Evolutionary conservation across 2,888 invertebrate genomes (phyloP).

Genomic region (Andrena chrysosceles): DNA sequence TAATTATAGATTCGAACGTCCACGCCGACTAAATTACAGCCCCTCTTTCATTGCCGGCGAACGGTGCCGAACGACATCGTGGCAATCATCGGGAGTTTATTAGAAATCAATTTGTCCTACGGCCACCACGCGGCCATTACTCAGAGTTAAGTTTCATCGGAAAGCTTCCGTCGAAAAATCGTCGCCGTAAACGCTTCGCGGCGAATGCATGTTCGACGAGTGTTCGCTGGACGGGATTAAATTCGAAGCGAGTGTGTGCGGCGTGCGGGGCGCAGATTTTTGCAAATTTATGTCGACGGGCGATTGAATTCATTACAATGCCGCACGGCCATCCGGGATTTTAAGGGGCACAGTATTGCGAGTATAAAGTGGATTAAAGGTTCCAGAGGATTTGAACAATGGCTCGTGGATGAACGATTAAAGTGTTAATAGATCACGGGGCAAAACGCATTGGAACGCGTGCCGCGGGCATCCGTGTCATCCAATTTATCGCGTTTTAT

Average conservation of each 20-base stretch:
- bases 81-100: neutral
- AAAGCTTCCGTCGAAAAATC: constrained; percentile 15
- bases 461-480: neutral
- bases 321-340: neutral
- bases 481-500: constrained; percentile 22
- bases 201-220: neutral
- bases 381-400: neutral
- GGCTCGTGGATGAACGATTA: neutral
- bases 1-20: neutral
- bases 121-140: neutral
- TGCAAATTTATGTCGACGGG: neutral
- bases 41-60: neutral
- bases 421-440: constrained; percentile 8
- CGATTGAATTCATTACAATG: neutral
- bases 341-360: neutral
- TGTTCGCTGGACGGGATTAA: neutral
- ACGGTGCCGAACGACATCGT: neutral
- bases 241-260: neutral
- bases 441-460: neutral
- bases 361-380: constrained; percentile 8
- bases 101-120: neutral
- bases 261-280: neutral
- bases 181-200: neutral
- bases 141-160: constrained; percentile 2
- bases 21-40: constrained; percentile 7